Evolutionary conservation across 2,888 invertebrate species (phyloP), one percentile per base, ranked within the genome.

Genomic region (Acutogordius australiensis): DNA sequence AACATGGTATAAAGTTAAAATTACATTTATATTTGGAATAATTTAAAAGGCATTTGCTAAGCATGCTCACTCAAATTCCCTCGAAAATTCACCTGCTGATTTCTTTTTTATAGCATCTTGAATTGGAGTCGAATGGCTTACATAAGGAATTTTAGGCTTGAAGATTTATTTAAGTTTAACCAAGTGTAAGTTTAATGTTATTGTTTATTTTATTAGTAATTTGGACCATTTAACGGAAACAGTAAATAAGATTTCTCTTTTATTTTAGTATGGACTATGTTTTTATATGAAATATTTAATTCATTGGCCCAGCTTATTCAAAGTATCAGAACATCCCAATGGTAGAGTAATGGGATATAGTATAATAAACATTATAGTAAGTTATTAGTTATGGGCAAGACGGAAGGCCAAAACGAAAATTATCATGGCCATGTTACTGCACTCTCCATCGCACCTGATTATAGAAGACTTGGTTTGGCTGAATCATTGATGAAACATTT

Each of bases 341-440:
- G 91, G 88, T 1, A 82, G 86, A 74, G 85, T 94, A 62, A 91
- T 97, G 87, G 97, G 94, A 64, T 97, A 97, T 70, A 91, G 91
- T 91, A 76, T 78, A 81, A 77, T 61, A 45, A 57, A 21, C 56
- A 56, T 60, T 64, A n/a, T n/a, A n/a, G n/a, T n/a, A n/a, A n/a
- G n/a, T n/a, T n/a, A 77, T 63, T 68, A 91, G 90, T 97, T 60
- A 94, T 97, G 91, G 94, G 94, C 44, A 97, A 97, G 74, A 84
- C 90, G 0, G 97, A 97, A 75, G 97, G 97, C 0, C 79, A 79
- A 65, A 81, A 82, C 60, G 87, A 90, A 65, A 82, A 87, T 68
- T 99, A 90, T 90, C 97, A 99, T 75, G 97, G 97, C 0, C 97
- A 97, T 74, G 94, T 97, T 8, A 97, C 97, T 51, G 94, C 94